Evolutionary conservation across 2,113 vertebrate species (phyloP), one percentile per base, ranked within the genome.

Genomic region (Eupsittula cactorum): DNA sequence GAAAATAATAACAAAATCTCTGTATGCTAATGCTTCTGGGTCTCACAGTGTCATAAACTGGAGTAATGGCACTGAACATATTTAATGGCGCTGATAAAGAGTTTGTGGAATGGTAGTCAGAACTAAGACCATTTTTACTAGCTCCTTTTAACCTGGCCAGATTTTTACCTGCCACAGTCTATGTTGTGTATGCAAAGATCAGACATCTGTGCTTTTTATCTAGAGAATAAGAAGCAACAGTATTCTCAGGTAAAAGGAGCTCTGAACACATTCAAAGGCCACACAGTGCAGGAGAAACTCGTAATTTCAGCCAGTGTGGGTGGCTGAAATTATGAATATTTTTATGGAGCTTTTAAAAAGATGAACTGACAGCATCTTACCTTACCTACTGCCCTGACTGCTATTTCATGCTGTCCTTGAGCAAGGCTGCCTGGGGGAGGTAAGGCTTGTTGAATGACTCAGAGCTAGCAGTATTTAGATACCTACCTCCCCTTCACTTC

Each of bases 401-500:
- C 52, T 75, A 28, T 82, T 92, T 78, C 0, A 0, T 82, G 42
- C 73, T 55, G 86, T 52, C 92, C 86, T 91, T 91, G 73, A 90
- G 20, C 27, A 76, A 87, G 20, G 60, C 60, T 83, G 53, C 64
- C 60, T 0, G 42, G 76, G 76, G 92, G 88, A 92, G 80, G 80
- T 20, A 87, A 57, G 77, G 31, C 42, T 86, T 78, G 55, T 67
- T 0, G 0, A 46, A 89, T 93, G 86, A 93, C 60, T 92, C 91
- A 94, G 64, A 93, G 39, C 50, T 39, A 57, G 60, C 49, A 75
- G 35, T 44, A 78, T 91, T 91, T 93, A 92, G 65, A 89, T 41
- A 67, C 46, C 62, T 74, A 62, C 94, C 49, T 92, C 92, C 92
- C 64, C 81, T 94, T 91, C 85, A 55, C 42, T 91, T 74, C 52